Percentiles rank a stretch among this genome's conserved stretches.
Evolutionary conservation across 2,113 vertebrate species (phyloP).

Genomic region (Charina bottae): DNA sequence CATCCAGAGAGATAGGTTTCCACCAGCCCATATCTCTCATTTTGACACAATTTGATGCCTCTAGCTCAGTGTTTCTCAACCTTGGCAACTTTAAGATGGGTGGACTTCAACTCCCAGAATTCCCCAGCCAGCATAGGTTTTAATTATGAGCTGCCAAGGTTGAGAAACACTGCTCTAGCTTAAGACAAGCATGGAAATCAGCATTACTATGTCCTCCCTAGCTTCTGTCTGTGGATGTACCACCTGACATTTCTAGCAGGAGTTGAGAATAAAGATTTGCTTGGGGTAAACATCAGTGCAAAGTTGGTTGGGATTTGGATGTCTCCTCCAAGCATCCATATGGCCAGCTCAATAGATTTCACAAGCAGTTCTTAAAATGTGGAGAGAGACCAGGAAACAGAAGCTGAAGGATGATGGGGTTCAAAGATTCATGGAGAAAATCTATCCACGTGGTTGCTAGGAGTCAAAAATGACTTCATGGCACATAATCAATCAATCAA

Average conservation of each 20-base stretch:
- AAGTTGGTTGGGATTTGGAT: background rate
- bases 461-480: too few species aligned
- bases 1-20: slow-evolving; percentile 2
- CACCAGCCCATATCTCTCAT: background rate
- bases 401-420: too few species aligned
- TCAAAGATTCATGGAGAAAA: too few species aligned
- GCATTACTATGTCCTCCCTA: background rate
- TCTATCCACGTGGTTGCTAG: too few species aligned
- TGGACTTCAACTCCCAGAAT: too few species aligned
- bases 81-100: too few species aligned
- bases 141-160: too few species aligned
- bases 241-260: background rate
- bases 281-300: background rate
- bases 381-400: background rate
- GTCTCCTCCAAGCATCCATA: background rate
- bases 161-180: background rate
- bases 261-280: background rate
- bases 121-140: too few species aligned
- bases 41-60: too few species aligned
- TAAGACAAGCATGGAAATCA: background rate
- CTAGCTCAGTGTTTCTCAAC: too few species aligned
- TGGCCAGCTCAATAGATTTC: background rate
- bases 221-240: background rate
- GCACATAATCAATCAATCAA: too few species aligned
- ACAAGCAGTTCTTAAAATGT: background rate